phyloP scores from a whole-genome alignment of 2,113 vertebrate genomes.

The Heterotilapia buettikoferi region DNA sequence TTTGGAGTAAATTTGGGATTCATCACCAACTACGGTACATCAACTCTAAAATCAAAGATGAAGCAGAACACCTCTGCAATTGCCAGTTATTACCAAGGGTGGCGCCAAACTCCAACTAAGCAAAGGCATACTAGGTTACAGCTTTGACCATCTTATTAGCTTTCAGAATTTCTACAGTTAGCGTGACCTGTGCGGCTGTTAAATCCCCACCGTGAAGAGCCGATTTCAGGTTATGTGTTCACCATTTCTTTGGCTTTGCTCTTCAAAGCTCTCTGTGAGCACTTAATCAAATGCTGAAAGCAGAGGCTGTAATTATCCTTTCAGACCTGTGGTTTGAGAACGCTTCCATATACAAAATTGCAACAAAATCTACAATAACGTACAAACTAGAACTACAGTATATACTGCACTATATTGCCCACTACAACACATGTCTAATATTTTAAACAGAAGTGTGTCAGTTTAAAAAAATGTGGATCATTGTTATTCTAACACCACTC shows the following conservation, averaged over 20 bases:
- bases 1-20: neutral
- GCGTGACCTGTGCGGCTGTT: neutral
- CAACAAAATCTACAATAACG: neutral
- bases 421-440: neutral
- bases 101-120: neutral
- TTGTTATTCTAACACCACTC: neutral
- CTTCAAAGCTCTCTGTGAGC: neutral
- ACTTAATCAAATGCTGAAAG: neutral
- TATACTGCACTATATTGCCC: neutral
- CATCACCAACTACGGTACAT: neutral
- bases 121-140: neutral
- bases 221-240: neutral
- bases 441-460: neutral
- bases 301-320: neutral
- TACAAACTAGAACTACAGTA: neutral
- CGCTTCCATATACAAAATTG: neutral
- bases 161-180: neutral
- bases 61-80: neutral
- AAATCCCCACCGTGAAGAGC: neutral
- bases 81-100: neutral
- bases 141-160: neutral
- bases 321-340: neutral
- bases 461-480: neutral
- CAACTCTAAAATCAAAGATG: neutral
- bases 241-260: constrained; percentile 1